Base-by-base conservation (phyloP, 2,113 vertebrate genomes). In the Lates calcarifer region DNA sequence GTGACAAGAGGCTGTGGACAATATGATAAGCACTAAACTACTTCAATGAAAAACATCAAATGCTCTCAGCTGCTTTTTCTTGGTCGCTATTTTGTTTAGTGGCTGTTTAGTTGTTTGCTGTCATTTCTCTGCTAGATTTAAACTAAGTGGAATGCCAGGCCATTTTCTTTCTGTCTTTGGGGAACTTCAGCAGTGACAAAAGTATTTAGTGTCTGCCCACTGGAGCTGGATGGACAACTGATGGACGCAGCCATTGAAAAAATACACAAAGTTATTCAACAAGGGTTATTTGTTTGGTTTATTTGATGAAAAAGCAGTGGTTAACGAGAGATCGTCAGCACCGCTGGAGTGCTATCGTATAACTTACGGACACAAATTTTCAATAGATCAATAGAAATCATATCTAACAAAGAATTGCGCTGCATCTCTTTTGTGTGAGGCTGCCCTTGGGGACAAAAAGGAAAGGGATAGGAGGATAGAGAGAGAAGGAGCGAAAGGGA, bases 311-410 rank as follows among this genome's bases (percentile, higher is more conserved):
- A 79, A 71, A 60, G 83, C 12, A 62, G 72, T 1, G 58, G 71
- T 81, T 81, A 84, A 88, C 68, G 74, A 77, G 74, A 74, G 75
- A 85, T 73, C 79, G 74, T 75, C 77, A 43, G 45, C 63, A 15
- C 74, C 5, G 73, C 72, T 49, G 33, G 57, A 86, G 47, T 4
- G 74, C 64, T 80, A 81, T 73, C 67, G 58, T 62, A 77, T 58
- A 72, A 78, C 76, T 74, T 72, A 73, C 28, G 11, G 80, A 81
- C n/a, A 28, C 66, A 82, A 74, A 87, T 86, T 87, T 85, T 88
- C 84, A 83, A 91, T 87, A 87, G 85, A 91, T 92, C 90, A 89
- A 90, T 92, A 87, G 89, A 88, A 91, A 90, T 90, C 85, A 88
- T 71, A 90, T 91, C 89, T 60, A 79, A 89, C 87, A 89, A 89